phyloP scores from a whole-genome alignment of 2,113 vertebrate genomes.

The Dicerorhinus sumatrensis region DNA sequence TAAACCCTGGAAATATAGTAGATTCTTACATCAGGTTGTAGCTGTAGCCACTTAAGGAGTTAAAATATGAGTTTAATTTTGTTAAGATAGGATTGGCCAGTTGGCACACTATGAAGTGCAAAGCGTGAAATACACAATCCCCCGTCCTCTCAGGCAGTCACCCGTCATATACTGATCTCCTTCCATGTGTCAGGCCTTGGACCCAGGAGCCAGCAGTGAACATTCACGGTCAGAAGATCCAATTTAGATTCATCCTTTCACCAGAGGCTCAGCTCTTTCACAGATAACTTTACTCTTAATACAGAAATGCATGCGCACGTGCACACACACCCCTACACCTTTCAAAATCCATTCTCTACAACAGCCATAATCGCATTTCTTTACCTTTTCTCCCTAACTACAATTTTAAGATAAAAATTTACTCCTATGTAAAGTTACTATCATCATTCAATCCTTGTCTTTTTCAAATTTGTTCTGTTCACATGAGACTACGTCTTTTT shows the following conservation, averaged over 20 bases:
- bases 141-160: background rate
- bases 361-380: background rate
- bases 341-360: background rate
- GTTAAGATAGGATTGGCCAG: background rate
- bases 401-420: background rate
- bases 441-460: background rate
- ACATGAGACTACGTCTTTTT: background rate
- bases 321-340: background rate
- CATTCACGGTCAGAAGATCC: background rate
- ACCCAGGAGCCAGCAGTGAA: background rate
- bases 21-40: background rate
- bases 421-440: background rate
- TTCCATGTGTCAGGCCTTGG: background rate
- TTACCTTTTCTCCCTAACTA: background rate
- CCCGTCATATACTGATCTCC: background rate
- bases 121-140: background rate
- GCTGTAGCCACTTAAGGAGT: background rate
- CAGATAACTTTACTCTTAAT: background rate
- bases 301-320: background rate
- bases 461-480: background rate
- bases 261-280: background rate
- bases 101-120: background rate
- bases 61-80: background rate
- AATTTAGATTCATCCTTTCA: background rate
- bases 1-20: background rate